These are phyloP conservation scores for Haplotaxodon microlepis DNA, from an alignment of 2,113 vertebrate species.

Conservation along the genomic window DNA sequence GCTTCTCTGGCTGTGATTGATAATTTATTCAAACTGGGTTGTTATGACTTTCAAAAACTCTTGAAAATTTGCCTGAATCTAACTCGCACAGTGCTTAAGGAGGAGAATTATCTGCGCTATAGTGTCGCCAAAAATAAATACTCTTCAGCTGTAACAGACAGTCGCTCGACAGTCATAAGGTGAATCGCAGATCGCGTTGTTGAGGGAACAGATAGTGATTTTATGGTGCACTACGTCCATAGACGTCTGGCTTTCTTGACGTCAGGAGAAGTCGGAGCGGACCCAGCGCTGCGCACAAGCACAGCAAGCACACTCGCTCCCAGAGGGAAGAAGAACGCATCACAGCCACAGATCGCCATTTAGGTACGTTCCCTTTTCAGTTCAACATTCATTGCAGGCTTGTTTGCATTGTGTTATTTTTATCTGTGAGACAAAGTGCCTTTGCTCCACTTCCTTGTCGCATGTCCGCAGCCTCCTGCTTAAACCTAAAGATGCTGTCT, in stretches of 20 bases:
- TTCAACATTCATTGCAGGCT: neutral
- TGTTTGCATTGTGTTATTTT: neutral
- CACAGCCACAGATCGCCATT: conserved; percentile 51
- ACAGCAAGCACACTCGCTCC: conserved; percentile 50
- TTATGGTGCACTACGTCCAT: conserved; percentile 50
- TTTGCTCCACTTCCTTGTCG: neutral
- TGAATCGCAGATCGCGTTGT: conserved; percentile 15
- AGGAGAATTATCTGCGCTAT: neutral
- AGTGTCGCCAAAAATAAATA: neutral
- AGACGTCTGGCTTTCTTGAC: conserved; percentile 57
- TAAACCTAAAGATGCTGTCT: conserved; percentile 23
- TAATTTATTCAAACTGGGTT: conserved; percentile 1
- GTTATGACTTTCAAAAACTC: neutral
- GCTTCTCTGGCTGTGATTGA: neutral
- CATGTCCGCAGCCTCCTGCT: conserved; percentile 10
- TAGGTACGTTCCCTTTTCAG: conserved; percentile 27
- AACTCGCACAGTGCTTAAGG: neutral
- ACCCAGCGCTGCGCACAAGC: conserved; percentile 57
- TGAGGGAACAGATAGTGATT: conserved; percentile 29
- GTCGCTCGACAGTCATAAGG: neutral
- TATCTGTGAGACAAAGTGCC: neutral
- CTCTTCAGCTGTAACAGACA: neutral
- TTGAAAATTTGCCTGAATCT: neutral
- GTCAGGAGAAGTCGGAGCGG: conserved; percentile 61
- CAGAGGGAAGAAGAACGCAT: conserved; percentile 42